Conservation (phyloP, 2,797 vertebrate genomes). For the Parotocinclus haroldoi region DNA sequence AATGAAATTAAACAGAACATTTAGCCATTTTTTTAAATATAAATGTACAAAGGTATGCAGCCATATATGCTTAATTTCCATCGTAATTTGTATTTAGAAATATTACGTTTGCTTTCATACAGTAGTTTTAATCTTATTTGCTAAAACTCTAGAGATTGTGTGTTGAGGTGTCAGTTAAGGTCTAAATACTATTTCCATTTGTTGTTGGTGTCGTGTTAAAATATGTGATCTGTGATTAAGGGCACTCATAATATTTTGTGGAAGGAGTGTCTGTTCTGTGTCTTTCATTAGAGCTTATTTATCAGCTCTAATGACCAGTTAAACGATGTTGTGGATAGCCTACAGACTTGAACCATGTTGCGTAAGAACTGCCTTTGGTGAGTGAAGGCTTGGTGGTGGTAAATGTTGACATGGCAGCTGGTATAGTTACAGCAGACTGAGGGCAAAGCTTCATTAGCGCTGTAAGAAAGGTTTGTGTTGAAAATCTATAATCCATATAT, state of each 20-base stretch:
- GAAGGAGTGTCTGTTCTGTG: slow-evolving; percentile 6
- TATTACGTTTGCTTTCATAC: too few relatives aligned
- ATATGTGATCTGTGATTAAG: not conserved
- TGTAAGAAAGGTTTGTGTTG: slow-evolving; percentile 55
- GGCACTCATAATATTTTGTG: slow-evolving; percentile 12
- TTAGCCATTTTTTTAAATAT: too few relatives aligned
- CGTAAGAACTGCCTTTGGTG: slow-evolving; percentile 36
- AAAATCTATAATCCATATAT: too few relatives aligned
- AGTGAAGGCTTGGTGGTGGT: slow-evolving; percentile 65
- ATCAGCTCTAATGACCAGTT: not conserved
- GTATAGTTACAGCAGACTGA: slow-evolving; percentile 74
- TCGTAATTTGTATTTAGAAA: too few relatives aligned
- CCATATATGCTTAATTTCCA: too few relatives aligned
- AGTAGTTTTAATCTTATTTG: too few relatives aligned
- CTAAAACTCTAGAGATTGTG: too few relatives aligned
- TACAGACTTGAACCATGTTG: not conserved
- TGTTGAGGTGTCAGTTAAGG: not conserved
- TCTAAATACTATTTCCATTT: slow-evolving; percentile 56
- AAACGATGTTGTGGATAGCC: slow-evolving; percentile 16
- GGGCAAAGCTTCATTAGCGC: slow-evolving; percentile 69
- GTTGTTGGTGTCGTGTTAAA: slow-evolving; percentile 16
- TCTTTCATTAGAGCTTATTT: slow-evolving; percentile 31
- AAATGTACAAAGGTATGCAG: too few relatives aligned
- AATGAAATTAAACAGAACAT: too few relatives aligned
- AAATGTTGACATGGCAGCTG: slow-evolving; percentile 72